A percentile compares a stretch with the other conserved stretches of the same genome.
Conservation (phyloP, 1,140 invertebrate genomes). For the Lordiphosa clarofinis region DNA sequence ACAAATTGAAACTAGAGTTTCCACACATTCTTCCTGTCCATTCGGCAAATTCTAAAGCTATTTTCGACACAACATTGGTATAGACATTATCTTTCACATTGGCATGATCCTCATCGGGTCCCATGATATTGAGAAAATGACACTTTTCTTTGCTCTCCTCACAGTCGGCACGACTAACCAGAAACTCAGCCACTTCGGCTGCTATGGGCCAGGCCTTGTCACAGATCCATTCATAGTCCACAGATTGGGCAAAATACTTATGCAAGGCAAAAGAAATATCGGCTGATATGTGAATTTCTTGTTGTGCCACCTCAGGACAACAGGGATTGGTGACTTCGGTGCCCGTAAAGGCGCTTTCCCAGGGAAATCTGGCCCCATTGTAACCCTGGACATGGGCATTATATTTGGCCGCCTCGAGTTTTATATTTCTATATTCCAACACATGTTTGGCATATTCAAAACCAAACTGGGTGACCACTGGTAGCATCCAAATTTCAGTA, state of each 20-base stretch:
- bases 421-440: slow-evolving; percentile 53
- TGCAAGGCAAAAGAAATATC: slow-evolving; percentile 81
- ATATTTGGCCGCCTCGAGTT: slow-evolving; percentile 50
- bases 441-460: slow-evolving; percentile 49
- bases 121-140: slow-evolving; percentile 81
- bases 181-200: slow-evolving; percentile 81
- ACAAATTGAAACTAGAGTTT: slow-evolving; percentile 19
- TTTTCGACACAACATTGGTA: slow-evolving; percentile 82
- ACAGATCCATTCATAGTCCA: slow-evolving; percentile 80
- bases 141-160: slow-evolving; percentile 76
- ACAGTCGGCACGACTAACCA: slow-evolving; percentile 81
- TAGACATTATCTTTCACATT: slow-evolving; percentile 82
- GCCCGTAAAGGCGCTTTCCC: slow-evolving; percentile 83
- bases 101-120: slow-evolving; percentile 82
- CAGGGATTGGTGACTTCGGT: slow-evolving; percentile 82
- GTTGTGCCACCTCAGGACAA: slow-evolving; percentile 81
- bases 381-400: slow-evolving; percentile 61
- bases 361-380: slow-evolving; percentile 79
- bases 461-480: slow-evolving; percentile 54
- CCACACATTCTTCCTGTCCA: slow-evolving; percentile 46
- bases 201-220: slow-evolving; percentile 81
- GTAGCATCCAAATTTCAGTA: slow-evolving; percentile 79
- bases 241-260: slow-evolving; percentile 80
- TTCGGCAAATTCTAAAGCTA: slow-evolving; percentile 81
- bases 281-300: slow-evolving; percentile 82